Evolutionary conservation across 1,140 invertebrate genomes (phyloP), one percentile per base, ranked within the genome.

Genomic region (Antheraea pernyi): DNA sequence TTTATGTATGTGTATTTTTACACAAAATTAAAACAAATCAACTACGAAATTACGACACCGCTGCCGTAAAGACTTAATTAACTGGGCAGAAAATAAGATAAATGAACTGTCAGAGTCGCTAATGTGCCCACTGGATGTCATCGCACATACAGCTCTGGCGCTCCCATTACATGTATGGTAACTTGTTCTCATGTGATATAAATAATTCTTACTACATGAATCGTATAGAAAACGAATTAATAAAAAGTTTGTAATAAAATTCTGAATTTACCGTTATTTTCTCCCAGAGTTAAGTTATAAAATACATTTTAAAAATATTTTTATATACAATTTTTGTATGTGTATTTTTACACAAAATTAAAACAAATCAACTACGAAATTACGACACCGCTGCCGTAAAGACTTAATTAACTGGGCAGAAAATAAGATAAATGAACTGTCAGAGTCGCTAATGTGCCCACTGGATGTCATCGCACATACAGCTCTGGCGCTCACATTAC

Each of bases 401-500:
- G 73, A 80, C 82, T 86, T 88, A 88, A 88, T 88, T 88, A 86
- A 83, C 83, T 77, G 78, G 80, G 75, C 78, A 81, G 82, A 81
- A 82, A 88, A 86, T 80, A 88, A 86, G 86, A 88, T 86, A 81
- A 82, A 88, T 86, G 86, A 83, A 84, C 86, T 88, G 84, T 88
- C 83, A 85, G 74, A 75, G 79, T 76, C 70, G 80, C 84, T 88
- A 86, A 88, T 88, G 84, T 73, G 72, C 67, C 69, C 74, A 74
- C 74, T 75, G 78, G 76, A 76, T 78, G 71, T 58, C 63, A 53
- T 62, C 63, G 69, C 73, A 78, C 75, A 76, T 65, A 82, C 77
- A 42, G 79, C 19, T 67, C 37, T 30, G 16, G 37, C 30, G 68
- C 67, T 68, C 59, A 69, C 61, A 61, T 19, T 19, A 67, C 63